A percentile compares a stretch with the other conserved stretches of the same genome.
These are phyloP conservation scores for Latheticus oryzae DNA, from an alignment of 2,888 invertebrate genomes.

Conservation along the genomic window DNA sequence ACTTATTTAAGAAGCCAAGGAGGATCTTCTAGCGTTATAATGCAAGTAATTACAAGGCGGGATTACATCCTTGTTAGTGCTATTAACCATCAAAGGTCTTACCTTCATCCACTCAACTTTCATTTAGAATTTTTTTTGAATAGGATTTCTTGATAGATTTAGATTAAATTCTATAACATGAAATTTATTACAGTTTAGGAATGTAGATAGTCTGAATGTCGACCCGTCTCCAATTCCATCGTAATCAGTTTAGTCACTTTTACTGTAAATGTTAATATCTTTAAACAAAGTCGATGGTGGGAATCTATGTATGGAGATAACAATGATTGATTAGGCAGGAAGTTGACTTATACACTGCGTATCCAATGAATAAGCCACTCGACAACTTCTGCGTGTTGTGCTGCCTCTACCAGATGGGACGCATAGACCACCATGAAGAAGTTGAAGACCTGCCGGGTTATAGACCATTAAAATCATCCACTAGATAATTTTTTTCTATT, in stretches of 20 bases:
- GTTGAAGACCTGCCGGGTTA: constrained; percentile 11
- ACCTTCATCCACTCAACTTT: constrained; percentile 30
- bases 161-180: constrained; percentile 23
- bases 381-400: constrained; percentile 28
- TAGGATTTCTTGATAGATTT: too few relatives aligned
- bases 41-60: constrained; percentile 37
- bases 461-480: too few relatives aligned
- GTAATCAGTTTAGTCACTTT: constrained; percentile 32
- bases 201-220: constrained; percentile 26
- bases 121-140: constrained; percentile 31
- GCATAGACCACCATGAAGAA: constrained; percentile 22
- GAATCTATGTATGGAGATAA: constrained; percentile 34
- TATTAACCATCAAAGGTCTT: constrained; percentile 38
- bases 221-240: constrained; percentile 23
- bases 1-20: constrained; percentile 14
- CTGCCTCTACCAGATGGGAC: constrained; percentile 31
- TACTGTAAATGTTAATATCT: constrained; percentile 34
- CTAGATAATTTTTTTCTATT: too few relatives aligned
- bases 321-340: constrained; percentile 40
- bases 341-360: constrained; percentile 26
- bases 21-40: constrained; percentile 29
- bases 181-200: constrained; percentile 25
- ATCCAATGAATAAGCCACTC: constrained; percentile 25
- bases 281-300: constrained; percentile 26
- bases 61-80: constrained; percentile 39